Percentiles rank a stretch among this genome's conserved stretches.
Evolutionary conservation across 2,113 vertebrate genomes (phyloP).

Genomic region (Prinia subflava): DNA sequence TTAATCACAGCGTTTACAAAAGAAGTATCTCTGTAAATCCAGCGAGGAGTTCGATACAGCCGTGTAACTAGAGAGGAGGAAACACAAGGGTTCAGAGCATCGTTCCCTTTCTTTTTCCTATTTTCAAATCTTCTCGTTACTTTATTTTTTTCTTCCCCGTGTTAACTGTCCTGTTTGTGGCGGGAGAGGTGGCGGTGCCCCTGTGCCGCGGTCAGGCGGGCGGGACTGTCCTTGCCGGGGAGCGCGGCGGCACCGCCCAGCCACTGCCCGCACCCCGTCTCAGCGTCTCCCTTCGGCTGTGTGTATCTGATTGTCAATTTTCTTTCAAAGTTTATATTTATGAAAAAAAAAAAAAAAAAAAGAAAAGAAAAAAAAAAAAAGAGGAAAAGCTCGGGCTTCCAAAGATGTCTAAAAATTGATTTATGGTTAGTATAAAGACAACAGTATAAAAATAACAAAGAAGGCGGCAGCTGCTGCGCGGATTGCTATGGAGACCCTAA

Average conservation of each 20-base stretch:
- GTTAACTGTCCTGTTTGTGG: not conserved
- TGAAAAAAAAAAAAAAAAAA: not conserved
- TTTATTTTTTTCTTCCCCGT: not conserved
- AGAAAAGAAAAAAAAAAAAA: not conserved
- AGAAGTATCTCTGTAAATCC: slow-evolving; percentile 69
- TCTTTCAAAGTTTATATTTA: slow-evolving; percentile 66
- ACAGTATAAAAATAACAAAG: slow-evolving; percentile 65
- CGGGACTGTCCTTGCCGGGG: not conserved
- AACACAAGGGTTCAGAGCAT: slow-evolving; percentile 46
- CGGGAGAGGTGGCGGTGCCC: not conserved
- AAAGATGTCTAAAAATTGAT: slow-evolving; percentile 59
- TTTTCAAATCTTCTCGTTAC: not conserved
- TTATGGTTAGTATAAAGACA: slow-evolving; percentile 67
- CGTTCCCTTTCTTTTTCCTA: not conserved
- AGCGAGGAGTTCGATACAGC: slow-evolving; percentile 49
- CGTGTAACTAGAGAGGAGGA: slow-evolving; percentile 61
- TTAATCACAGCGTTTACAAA: slow-evolving; percentile 65
- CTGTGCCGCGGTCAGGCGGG: not conserved
- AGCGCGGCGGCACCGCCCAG: not conserved
- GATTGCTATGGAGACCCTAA: slow-evolving; percentile 61
- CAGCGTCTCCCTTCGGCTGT: slow-evolving; percentile 23
- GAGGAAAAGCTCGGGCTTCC: slow-evolving; percentile 54
- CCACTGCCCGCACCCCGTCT: not conserved
- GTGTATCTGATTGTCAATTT: slow-evolving; percentile 76
- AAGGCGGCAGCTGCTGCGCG: slow-evolving; percentile 39